These are phyloP conservation scores for Oenanthe melanoleuca DNA, from an alignment of 2,113 vertebrate species.

Conservation along the genomic window DNA sequence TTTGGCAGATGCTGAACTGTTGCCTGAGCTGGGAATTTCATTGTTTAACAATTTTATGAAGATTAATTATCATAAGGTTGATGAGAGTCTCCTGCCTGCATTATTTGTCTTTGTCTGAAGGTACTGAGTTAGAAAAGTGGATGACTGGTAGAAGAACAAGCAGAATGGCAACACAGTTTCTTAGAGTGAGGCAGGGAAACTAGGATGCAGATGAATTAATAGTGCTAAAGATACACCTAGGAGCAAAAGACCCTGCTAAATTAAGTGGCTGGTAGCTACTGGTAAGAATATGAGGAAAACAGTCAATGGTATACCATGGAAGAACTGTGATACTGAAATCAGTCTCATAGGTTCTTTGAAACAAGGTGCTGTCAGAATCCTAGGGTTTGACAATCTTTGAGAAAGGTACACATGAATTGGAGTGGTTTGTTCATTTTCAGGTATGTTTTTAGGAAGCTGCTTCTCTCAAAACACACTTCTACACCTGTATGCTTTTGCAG, in stretches of 20 bases:
- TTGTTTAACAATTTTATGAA: neutral
- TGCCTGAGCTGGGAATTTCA: neutral
- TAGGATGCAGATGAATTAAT: neutral
- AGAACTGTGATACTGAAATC: neutral
- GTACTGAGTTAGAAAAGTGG: neutral
- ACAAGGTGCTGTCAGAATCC: neutral
- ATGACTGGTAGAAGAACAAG: neutral
- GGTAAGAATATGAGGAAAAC: neutral
- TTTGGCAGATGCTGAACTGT: neutral
- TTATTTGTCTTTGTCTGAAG: neutral
- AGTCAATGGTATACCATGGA: neutral
- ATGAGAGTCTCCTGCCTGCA: neutral
- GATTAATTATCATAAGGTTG: neutral
- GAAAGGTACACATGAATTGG: neutral
- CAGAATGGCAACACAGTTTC: neutral
- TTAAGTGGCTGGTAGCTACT: neutral
- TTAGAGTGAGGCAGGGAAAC: neutral
- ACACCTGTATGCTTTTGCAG: neutral
- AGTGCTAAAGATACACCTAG: neutral
- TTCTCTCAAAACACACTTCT: neutral
- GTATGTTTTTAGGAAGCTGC: neutral
- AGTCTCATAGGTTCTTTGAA: neutral
- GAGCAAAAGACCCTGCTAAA: neutral
- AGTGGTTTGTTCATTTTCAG: neutral
- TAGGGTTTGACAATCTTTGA: neutral